Evolutionary conservation across 2,113 vertebrate species (phyloP), one percentile per base, ranked within the genome.

Genomic region (Piprites chloris): DNA sequence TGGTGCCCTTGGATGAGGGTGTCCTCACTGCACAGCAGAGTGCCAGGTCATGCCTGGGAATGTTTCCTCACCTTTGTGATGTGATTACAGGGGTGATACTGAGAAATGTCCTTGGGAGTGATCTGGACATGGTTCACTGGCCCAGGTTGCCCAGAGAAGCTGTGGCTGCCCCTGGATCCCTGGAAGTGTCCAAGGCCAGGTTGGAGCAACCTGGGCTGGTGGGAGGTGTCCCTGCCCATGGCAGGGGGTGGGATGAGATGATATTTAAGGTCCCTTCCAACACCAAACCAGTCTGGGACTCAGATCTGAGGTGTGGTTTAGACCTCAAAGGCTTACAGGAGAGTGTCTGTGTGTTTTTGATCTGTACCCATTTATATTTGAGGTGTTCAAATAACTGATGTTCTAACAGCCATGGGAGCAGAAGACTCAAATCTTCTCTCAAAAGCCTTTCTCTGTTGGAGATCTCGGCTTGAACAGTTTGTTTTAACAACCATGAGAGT

Each of bases 191-290:
- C 78, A 5, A 59, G 65, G 65, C 42, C 53, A 23, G 65, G 75
- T 2, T 77, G 72, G 73, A 49, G 30, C 52, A 6, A 5, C 59
- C 63, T 81, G 65, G 65, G n/a, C 21, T 19, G 17, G 42, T 41
- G 78, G 52, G 4, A 59, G 35, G 50, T 67, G 62, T 67, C 77
- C 62, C 77, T 67, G 50, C 50, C 28, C 39, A 19, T 11, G 73
- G 39, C 32, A 19, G 24, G 24, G 16, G 47, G 6, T 16, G 27
- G 35, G 0, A 22, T 2, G 4, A 20, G 77, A 0, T 16, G 63
- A 52, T 9, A 5, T 81, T 81, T 16, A 24, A 18, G 8, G 4
- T 52, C 22, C 26, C 7, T 52, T 23, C 22, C 12, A 0, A 13
- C 28, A 42, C 35, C 46, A 50, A 41, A 26, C 5, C 15, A 20